Base-by-base conservation (phyloP, 2,888 invertebrate genomes). In the Yponomeuta plumbellus region DNA sequence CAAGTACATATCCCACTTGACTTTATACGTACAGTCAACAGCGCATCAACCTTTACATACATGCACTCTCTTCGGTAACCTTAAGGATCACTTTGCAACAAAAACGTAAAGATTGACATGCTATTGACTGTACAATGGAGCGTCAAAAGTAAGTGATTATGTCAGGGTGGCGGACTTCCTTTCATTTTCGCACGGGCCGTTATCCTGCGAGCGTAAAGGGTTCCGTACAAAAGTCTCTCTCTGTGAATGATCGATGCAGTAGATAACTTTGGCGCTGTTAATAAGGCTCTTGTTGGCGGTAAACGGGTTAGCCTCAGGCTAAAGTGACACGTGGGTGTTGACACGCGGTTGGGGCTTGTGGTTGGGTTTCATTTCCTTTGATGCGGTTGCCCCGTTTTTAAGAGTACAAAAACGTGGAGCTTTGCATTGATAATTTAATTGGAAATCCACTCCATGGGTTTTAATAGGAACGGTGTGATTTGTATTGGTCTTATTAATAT, bases 211-310 rank as follows among this genome's bases (percentile, higher is more conserved):
- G 72, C 70, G 75, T 72, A 77, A 75, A 76, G 74, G 69, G 71
- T 64, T n/a, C 26, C 63, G 17, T 13, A 64, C 44, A 64, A 56
- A 57, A 56, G 56, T 44, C 66, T 65, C 70, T 70, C 83, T 84
- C 83, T 85, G 83, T 81, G 81, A 81, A 88, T 88, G 88, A 88
- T 88, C 82, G 84, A 88, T 88, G 86, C 64, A 68, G 66, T 73
- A 83, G 88, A 88, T 88, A 81, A 84, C 86, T 86, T 88, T 88
- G 86, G 80, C 75, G 73, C 68, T 71, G 74, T 74, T 77, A 75
- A 79, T 75, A 76, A 73, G 74, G 74, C 73, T 74, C 77, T 76
- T 77, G 81, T 81, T 80, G 76, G 74, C 74, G 77, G 76, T 87
- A 88, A 88, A 79, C 81, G 75, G 74, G 85, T 88, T 87, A 86